Evolutionary conservation across 2,888 invertebrate genomes (phyloP).

Genomic region (Brenthis daphne): DNA sequence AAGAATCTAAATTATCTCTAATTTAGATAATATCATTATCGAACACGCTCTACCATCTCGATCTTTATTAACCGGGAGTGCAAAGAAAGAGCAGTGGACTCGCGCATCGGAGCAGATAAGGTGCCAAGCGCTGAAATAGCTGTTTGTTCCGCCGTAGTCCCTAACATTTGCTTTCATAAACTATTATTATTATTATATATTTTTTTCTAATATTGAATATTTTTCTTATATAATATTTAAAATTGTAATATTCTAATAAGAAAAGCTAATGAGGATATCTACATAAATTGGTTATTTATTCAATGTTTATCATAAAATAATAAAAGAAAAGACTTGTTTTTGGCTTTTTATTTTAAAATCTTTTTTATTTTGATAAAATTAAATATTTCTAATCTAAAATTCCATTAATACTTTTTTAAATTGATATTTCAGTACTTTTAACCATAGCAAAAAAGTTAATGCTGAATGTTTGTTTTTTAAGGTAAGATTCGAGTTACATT

Average conservation of each 20-base stretch:
- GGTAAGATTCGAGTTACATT: background rate
- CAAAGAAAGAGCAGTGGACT: constrained; percentile 37
- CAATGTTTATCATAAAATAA: no score
- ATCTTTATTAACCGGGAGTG: constrained; percentile 34
- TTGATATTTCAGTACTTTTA: no score
- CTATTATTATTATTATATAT: background rate
- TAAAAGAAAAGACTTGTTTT: no score
- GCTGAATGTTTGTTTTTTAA: no score
- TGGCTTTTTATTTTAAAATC: no score
- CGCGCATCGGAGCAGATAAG: constrained; percentile 49
- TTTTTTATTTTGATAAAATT: no score
- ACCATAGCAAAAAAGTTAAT: background rate
- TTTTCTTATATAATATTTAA: background rate
- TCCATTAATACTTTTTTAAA: no score
- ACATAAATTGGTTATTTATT: no score
- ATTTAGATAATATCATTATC: constrained; percentile 19
- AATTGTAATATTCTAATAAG: background rate
- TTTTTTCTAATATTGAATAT: background rate
- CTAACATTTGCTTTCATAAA: constrained; percentile 36
- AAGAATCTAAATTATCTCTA: constrained; percentile 15
- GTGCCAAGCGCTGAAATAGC: constrained; percentile 54
- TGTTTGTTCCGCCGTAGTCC: constrained; percentile 40
- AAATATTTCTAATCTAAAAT: no score
- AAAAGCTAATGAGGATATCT: no score
- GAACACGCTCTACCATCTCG: constrained; percentile 22